Evolutionary conservation across 2,888 invertebrate genomes (phyloP), one percentile per base, ranked within the genome.

Genomic region (Nomada hirtipes): DNA sequence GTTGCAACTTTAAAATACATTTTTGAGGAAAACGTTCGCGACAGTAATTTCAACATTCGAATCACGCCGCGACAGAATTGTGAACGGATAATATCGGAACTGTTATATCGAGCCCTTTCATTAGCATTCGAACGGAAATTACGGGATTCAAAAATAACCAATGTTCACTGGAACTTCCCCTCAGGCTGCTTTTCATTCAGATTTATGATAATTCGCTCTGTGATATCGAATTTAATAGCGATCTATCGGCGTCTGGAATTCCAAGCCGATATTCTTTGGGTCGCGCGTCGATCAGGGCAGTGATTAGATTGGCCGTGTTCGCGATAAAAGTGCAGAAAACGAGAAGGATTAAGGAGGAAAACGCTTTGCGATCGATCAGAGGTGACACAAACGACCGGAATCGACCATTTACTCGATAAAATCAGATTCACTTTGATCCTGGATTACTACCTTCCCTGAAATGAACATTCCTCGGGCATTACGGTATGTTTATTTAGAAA

Each of bases 121-220:
- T 82, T 77, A 67, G 13, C 23, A 71, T 67, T 65, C 15, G 68
- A 83, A 83, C 47, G 47, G 42, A 53, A 60, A 73, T 76, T 59
- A 20, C 47, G 15, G 64, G 55, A 29, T 50, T 57, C n/a, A 53
- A 55, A 61, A 61, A 55, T 65, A 60, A 44, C 9, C 20, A n/a
- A 44, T 13, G n/a, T 13, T 26, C 52, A 42, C 44, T 9, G 13
- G 36, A 36, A 26, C 42, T 63, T 26, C 29, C n/a, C 52, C 67
- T 63, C 68, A 55, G 47, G 78, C 36, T 47, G 20, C 50, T 29
- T 64, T 70, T 59, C n/a, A 83, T 76, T 79, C 79, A 73, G 75
- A 79, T 84, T 75, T 79, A 63, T 75, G 83, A 75, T 82, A 74
- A 82, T 82, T 72, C 59, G 11, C 20, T 47, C 36, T 15, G 47